These are phyloP conservation scores for Agriopis leucophaearia DNA, from an alignment of 2,888 invertebrate genomes.

Conservation along the genomic window DNA sequence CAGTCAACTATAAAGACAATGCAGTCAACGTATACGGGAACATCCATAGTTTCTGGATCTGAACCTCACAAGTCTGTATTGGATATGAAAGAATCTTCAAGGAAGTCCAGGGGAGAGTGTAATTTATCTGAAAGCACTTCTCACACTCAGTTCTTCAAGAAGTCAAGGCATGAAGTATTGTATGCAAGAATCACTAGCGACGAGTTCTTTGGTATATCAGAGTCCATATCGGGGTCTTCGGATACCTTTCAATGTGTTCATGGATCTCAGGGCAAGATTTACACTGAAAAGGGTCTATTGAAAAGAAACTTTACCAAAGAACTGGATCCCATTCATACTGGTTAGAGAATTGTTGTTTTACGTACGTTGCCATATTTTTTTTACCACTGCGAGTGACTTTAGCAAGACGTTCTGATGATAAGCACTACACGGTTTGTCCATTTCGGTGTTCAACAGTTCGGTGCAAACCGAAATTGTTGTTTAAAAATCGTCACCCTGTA, in stretches of 20 bases:
- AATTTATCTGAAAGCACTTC: conserved; percentile 54
- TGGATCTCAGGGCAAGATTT: conserved; percentile 61
- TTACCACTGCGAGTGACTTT: no score
- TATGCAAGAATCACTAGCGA: conserved; percentile 59
- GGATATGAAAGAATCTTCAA: conserved; percentile 29
- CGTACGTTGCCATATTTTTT: not conserved
- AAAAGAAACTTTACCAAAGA: conserved; percentile 65
- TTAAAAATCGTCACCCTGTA: no score
- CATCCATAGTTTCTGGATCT: conserved; percentile 22
- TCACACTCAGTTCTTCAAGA: conserved; percentile 66
- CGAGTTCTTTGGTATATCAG: conserved; percentile 58
- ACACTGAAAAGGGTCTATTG: conserved; percentile 61
- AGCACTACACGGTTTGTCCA: no score
- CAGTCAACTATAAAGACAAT: not conserved
- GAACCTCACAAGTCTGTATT: conserved; percentile 16
- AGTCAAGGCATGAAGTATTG: conserved; percentile 46
- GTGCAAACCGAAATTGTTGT: no score
- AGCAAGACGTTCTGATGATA: no score
- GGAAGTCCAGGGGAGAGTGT: conserved; percentile 54
- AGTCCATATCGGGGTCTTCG: conserved; percentile 67
- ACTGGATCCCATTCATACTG: conserved; percentile 62
- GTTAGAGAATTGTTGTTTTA: conserved; percentile 43
- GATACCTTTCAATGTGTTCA: conserved; percentile 66
- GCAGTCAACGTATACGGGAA: conserved; percentile 2
- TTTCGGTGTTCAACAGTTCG: no score